phyloP scores from a whole-genome alignment of 2,888 invertebrate genomes.

The Choristoneura rosaceana region DNA sequence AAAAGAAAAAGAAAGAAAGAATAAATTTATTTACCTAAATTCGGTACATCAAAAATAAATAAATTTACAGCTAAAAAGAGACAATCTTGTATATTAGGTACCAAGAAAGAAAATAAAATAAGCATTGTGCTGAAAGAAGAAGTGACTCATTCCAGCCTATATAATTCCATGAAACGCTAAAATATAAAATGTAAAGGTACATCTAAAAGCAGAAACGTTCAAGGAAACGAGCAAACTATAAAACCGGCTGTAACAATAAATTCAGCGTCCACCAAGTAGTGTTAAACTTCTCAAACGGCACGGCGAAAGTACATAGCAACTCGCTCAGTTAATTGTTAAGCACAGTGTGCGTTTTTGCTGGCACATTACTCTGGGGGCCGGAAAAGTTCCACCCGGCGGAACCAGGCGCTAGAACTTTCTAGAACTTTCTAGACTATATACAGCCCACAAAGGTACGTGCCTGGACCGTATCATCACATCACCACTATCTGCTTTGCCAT shows the following conservation, averaged over 20 bases:
- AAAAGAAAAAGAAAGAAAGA: too few species aligned
- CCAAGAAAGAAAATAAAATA: too few species aligned
- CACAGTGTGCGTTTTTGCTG: constrained; percentile 82
- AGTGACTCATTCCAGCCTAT: too few species aligned
- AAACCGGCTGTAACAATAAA: background rate
- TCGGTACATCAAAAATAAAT: too few species aligned
- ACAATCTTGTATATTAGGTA: too few species aligned
- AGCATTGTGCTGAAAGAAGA: too few species aligned
- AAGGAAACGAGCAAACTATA: background rate
- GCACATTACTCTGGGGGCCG: constrained; percentile 79
- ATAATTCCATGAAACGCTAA: too few species aligned
- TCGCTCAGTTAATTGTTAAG: constrained; percentile 84
- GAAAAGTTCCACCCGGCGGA: constrained; percentile 75
- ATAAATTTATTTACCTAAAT: too few species aligned
- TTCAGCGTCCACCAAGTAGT: background rate
- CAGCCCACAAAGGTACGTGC: constrained; percentile 79
- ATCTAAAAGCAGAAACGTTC: background rate
- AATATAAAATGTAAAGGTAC: background rate
- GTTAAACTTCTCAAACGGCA: constrained; percentile 31
- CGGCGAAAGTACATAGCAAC: constrained; percentile 61
- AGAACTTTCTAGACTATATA: constrained; percentile 77
- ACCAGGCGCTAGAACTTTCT: constrained; percentile 64
- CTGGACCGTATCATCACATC: constrained; percentile 75
- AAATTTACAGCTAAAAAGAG: too few species aligned
- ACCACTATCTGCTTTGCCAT: constrained; percentile 84